Conservation (phyloP, 2,113 vertebrate genomes). For the Pipra filicauda region DNA sequence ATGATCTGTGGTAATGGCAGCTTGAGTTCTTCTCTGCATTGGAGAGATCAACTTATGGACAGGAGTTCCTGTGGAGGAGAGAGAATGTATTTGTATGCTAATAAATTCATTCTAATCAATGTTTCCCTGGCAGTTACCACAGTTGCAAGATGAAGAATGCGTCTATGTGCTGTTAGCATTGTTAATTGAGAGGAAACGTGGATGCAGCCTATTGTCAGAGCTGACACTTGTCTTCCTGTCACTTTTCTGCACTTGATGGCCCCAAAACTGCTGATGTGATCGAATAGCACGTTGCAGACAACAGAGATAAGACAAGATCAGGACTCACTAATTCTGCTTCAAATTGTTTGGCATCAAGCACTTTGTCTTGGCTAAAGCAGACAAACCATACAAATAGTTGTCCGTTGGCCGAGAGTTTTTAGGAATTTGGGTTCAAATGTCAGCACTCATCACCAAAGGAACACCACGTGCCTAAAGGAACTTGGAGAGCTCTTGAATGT, state of each 20-base stretch:
- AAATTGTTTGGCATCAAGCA: neutral
- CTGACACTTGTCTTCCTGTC: neutral
- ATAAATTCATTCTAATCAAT: neutral
- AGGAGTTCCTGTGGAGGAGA: neutral
- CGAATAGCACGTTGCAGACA: neutral
- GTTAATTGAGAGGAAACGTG: constrained; percentile 2
- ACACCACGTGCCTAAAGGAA: neutral
- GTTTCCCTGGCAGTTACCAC: neutral
- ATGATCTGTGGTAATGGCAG: neutral
- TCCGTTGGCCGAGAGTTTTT: neutral
- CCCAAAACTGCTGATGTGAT: neutral
- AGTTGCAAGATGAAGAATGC: neutral
- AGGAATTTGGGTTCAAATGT: neutral
- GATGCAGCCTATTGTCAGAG: neutral
- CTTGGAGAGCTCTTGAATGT: neutral
- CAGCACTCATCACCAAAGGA: neutral
- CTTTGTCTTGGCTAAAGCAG: neutral
- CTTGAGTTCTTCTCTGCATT: neutral
- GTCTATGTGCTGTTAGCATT: neutral
- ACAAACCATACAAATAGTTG: neutral
- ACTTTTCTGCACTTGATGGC: neutral
- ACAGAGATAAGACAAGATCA: neutral
- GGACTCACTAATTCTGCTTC: neutral
- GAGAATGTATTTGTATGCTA: neutral
- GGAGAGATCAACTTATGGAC: neutral